phyloP scores from a whole-genome alignment of 2,113 vertebrate genomes.

The Ovis aries region ARS-UI_Ramb_v3.0 NC_056055.1:205176501-205177000 shows the following conservation, averaged over 20 bases:
- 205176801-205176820: background rate
- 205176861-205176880: background rate
- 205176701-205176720: background rate
- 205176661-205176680: background rate
- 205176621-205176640: background rate
- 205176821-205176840: background rate
- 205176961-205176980: background rate
- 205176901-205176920: background rate
- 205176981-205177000: background rate
- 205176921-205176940: background rate
- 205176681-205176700: background rate
- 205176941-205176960: background rate
- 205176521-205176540: background rate
- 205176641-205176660: background rate
- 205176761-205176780: background rate
- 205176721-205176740: background rate
- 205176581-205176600: background rate
- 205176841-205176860: background rate
- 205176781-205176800: background rate
- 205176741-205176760: background rate
- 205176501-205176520: constrained; percentile 92
- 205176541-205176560: background rate
- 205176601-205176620: background rate
- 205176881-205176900: background rate
- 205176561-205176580: background rate